phyloP scores from a whole-genome alignment of 1,140 invertebrate genomes.

The Calycopis cecrops region DNA sequence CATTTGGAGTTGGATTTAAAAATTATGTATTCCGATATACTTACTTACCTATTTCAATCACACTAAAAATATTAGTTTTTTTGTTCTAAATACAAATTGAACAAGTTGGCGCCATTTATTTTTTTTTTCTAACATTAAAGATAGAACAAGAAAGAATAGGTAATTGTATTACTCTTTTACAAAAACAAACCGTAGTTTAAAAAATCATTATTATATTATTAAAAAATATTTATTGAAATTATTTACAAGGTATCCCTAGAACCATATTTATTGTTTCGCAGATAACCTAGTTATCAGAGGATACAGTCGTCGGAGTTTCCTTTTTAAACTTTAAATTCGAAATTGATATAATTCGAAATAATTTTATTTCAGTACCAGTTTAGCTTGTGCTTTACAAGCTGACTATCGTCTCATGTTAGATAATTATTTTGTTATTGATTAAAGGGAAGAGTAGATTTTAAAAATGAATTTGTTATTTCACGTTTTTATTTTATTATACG shows the following conservation, averaged over 20 bases:
- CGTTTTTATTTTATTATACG: constrained; percentile 41
- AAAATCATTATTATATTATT: background rate
- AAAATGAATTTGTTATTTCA: constrained; percentile 46
- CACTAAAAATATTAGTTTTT: no score
- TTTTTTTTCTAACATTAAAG: background rate
- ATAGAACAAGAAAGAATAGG: no score
- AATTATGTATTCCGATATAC: no score
- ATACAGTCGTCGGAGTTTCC: constrained; percentile 44
- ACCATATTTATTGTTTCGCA: constrained; percentile 4
- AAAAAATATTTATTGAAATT: background rate
- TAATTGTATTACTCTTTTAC: no score
- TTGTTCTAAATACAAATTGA: no score
- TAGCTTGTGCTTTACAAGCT: constrained; percentile 38
- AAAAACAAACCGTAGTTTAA: no score
- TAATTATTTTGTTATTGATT: constrained; percentile 10
- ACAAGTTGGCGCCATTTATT: background rate
- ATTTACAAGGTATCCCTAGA: constrained; percentile 1
- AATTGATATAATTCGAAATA: constrained; percentile 33
- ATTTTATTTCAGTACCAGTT: constrained; percentile 38
- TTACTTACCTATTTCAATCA: no score
- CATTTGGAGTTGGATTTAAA: background rate
- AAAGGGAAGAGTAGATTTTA: constrained; percentile 10
- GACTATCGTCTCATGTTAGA: constrained; percentile 28
- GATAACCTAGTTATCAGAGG: constrained; percentile 26
- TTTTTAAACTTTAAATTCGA: constrained; percentile 33